Base-by-base conservation (phyloP, 2,797 vertebrate species). In the Crenichthys baileyi region DNA sequence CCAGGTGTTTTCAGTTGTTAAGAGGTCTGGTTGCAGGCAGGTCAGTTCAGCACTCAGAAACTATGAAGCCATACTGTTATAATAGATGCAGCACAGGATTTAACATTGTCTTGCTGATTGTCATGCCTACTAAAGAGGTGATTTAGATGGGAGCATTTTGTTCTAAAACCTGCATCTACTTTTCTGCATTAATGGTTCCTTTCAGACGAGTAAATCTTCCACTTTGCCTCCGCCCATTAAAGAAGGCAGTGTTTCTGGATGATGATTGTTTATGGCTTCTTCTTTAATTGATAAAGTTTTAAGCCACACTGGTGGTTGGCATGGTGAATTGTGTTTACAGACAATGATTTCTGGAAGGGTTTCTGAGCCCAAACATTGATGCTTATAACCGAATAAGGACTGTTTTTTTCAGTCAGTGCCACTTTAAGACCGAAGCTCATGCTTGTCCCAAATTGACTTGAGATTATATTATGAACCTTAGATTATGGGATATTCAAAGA, bases 171-270 rank as follows among this genome's bases (percentile, higher is more conserved):
- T 44, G 20, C 22, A 22, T 31, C 9, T 4, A 24, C 31, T 65
- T 65, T 65, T 8, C 60, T 31, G 29, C 20, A 61, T 39, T 36
- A 9, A 20, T 11, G 31, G 7, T 22, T 65, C 39, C 65, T 41
- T 24, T 68, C 5, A 41, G 39, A n/a, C 11, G 16, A 5, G 22
- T 16, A 70, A n/a, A 46, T 6, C 13, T 46, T n/a, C 12, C 67
- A 46, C 67, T 70, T 70, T 70, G 67, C 41, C 65, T n/a, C 39
- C 44, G 41, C n/a, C 67, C 22, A 29, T n/a, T 70, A n/a, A 46
- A 70, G 8, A 70, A 12, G 12, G 41, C 41, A 15, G 22, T 13
- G 0, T n/a, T 70, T 46, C 13, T n/a, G 24, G 53, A 24, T 5
- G 12, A 18, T 22, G 31, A 44, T 70, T 6, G 9, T 7, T 44